Evolutionary conservation across 2,888 invertebrate genomes (phyloP), one percentile per base, ranked within the genome.

Genomic region (Lithophane ornitopus): DNA sequence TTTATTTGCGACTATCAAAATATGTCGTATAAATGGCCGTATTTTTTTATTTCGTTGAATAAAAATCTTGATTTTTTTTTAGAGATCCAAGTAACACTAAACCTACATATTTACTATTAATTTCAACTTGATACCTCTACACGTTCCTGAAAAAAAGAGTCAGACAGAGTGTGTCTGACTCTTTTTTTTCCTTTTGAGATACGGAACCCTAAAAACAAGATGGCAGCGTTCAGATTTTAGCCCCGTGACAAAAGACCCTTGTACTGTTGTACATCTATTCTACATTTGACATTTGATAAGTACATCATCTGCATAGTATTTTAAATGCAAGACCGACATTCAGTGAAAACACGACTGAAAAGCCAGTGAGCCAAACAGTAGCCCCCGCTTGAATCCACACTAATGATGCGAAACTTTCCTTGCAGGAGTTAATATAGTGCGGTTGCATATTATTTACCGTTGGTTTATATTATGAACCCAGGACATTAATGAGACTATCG

Each of bases 381-480:
- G 83, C 83, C 80, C 68, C 71, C 76, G 86, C 74, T 77, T 88
- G 89, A 89, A 89, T 91, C 85, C 87, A 78, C 87, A 82, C 90
- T 92, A 92, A 92, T 91, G 91, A 92, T 82, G 88, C 85, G 76
- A 81, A 89, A 87, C 87, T 90, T 89, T 84, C 70, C 78, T 78
- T 74, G 80, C 74, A 78, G 65, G 66, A 85, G 83, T 86, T 87
- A 82, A 82, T 85, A 80, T 79, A 80, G 61, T 78, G 75, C 65
- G 68, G 46, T 19, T 74, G 77, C 62, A 78, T 82, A 74, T 73
- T 75, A 82, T 87, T 82, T 78, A 80, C 71, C 54, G 70, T 69
- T 76, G 73, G 71, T 80, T 80, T 84, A 75, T 62, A 68, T 81
- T 67, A 77, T 73, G 67, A 76, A 70, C 19, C n/a, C 26, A 46